Base-by-base conservation (phyloP, 2,888 invertebrate genomes). In the Deroplatys truncata region DNA sequence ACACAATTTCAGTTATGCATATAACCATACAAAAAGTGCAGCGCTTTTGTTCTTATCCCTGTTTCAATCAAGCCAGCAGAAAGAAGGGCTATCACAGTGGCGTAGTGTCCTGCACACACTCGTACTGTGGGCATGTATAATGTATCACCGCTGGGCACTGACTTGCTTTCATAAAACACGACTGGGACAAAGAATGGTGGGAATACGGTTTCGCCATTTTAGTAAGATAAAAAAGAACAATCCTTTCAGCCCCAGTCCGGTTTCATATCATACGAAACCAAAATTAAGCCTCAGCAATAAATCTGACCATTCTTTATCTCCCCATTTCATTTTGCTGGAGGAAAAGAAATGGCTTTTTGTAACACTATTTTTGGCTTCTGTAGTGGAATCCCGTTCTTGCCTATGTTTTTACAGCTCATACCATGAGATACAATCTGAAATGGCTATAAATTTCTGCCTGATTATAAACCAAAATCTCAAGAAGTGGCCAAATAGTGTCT, bases 231-330 rank as follows among this genome's bases (percentile, higher is more conserved):
- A 87, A 87, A 35, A 25, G 82, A 87, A 87, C 87, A 31, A 83
- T 87, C 83, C 87, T 87, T 85, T 85, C 56, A 85, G 85, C 85
- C 28, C 28, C 85, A 29, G 28, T 56, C 85, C 56, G n/a, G 83
- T 87, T 87, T 87, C 28, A 83, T 83, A 82, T 35, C 83, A 82
- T 15, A 83, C 82, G n/a, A 87, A 87, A 87, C 87, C 87, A 87
- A 87, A 87, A 87, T 87, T 82, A 82, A 87, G 87, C 87, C 87
- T 83, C 87, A 28, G 15, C 87, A 82, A 87, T 87, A 87, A 87
- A 87, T 87, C 83, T 87, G 82, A 31, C 20, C 56, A 82, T 86
- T 29, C 86, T 72, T 56, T 86, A 86, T 86, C 86, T 82, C 8
- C n/a, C 82, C 28, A 20, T 29, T 43, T 35, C 25, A 20, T 85